Conservation (phyloP, 2,797 vertebrate genomes). For the Hippoglossus hippoglossus region DNA sequence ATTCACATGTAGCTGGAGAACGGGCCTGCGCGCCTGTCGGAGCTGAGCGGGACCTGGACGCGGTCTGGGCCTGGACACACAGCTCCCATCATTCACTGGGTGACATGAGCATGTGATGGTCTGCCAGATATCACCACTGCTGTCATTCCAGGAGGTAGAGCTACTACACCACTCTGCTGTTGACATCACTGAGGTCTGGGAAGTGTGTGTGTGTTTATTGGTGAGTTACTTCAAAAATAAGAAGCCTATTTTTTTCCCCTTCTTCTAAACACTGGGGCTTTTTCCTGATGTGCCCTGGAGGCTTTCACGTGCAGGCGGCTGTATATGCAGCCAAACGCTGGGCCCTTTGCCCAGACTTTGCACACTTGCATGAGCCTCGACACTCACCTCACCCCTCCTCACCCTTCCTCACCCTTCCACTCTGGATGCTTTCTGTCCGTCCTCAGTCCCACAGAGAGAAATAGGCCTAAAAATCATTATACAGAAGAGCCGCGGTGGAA, state of each 20-base stretch:
- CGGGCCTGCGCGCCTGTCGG: constrained; percentile 48
- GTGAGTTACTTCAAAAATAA: constrained; percentile 67
- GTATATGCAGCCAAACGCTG: constrained; percentile 67
- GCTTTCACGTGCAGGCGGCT: constrained; percentile 75
- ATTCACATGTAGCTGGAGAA: constrained; percentile 66
- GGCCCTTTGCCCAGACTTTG: constrained; percentile 71
- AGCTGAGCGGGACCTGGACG: constrained; percentile 58
- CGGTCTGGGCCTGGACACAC: constrained; percentile 55
- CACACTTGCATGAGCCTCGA: constrained; percentile 48
- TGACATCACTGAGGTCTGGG: constrained; percentile 59
- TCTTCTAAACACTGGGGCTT: constrained; percentile 54
- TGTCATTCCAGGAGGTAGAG: constrained; percentile 67
- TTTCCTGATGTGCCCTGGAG: constrained; percentile 74
- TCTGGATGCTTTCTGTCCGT: constrained; percentile 29
- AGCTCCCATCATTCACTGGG: constrained; percentile 71
- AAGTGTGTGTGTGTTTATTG: constrained; percentile 58
- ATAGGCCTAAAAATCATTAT: constrained; percentile 3
- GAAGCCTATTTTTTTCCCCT: constrained; percentile 26
- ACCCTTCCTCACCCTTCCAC: constrained; percentile 23
- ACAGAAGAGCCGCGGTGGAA: background rate
- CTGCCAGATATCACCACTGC: constrained; percentile 73
- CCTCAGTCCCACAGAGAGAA: constrained; percentile 38
- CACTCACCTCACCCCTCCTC: constrained; percentile 34
- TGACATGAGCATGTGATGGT: constrained; percentile 74
- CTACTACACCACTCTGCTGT: constrained; percentile 43